Conservation (phyloP, 1,140 invertebrate genomes). For the Drosophila nigromelanica region DNA sequence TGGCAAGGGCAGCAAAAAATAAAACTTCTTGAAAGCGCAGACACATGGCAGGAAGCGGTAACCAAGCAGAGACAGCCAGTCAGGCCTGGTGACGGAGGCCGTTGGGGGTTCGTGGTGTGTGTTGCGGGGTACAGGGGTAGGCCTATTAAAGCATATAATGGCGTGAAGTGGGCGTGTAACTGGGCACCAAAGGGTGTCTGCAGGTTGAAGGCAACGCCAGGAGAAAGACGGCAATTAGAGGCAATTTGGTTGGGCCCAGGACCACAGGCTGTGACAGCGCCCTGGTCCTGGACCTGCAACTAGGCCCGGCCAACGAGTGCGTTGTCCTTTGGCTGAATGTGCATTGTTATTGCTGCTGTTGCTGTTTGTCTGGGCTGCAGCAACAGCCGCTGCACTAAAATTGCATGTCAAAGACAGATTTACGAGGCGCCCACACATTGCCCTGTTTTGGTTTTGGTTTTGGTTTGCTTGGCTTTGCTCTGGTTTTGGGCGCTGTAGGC, state of each 20-base stretch:
- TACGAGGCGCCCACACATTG: slow-evolving; percentile 54
- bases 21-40: slow-evolving; percentile 53
- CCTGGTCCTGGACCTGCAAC: slow-evolving; percentile 12
- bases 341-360: slow-evolving; percentile 48
- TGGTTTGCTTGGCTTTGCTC: background rate
- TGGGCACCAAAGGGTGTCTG: slow-evolving; percentile 40
- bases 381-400: slow-evolving; percentile 78
- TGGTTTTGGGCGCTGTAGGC: slow-evolving; percentile 6
- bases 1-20: slow-evolving; percentile 12
- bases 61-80: slow-evolving; percentile 10
- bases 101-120: too few species aligned
- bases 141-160: slow-evolving; percentile 81
- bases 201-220: slow-evolving; percentile 52
- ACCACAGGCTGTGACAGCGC: slow-evolving; percentile 26
- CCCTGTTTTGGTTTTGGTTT: slow-evolving; percentile 3
- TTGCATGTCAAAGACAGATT: slow-evolving; percentile 83
- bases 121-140: slow-evolving; percentile 27
- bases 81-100: background rate
- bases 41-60: slow-evolving; percentile 63
- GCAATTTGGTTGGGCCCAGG: slow-evolving; percentile 59
- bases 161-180: slow-evolving; percentile 68
- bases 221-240: slow-evolving; percentile 77
- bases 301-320: slow-evolving; percentile 52
- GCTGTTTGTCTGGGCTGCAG: slow-evolving; percentile 45
- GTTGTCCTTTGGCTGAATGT: slow-evolving; percentile 73